Base-by-base conservation (phyloP, 2,888 invertebrate species). In the Conistra vaccinii region DNA sequence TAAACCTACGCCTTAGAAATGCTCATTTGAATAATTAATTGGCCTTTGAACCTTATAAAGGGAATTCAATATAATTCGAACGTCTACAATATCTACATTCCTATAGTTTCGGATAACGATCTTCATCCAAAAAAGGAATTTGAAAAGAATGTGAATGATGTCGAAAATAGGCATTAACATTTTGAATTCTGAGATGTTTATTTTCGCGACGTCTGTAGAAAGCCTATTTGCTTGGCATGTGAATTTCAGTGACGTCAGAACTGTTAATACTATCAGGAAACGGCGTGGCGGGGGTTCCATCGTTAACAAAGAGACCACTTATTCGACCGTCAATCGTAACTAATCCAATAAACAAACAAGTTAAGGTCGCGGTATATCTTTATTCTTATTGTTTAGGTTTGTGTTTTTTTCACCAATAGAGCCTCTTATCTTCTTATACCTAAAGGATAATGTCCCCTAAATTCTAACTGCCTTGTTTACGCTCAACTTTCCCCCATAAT, bases 221-320 rank as follows among this genome's bases (percentile, higher is more conserved):
- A 48, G 48, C 48, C 23, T 29, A 29, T 23, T 45, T 45, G 17
- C 1, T 53, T 26, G 14, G 9, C 17, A 12, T 42, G n/a, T n/a
- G 45, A 61, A 53, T 69, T 69, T 53, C 42, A n/a, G 10, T 17
- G 58, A 53, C 23, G 6, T 42, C n/a, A 9, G 9, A 32, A 67
- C 14, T 53, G 10, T 51, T 17, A 45, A 60, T 53, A 14, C 20
- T 48, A n/a, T 32, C 17, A 26, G 39, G 20, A 42, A 51, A 32
- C 5, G 26, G 4, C 60, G 12, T 60, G 4, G 45, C 39, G 39
- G 53, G 71, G 35, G 12, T 73, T 48, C 39, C 3, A 45, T 69
- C 39, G 76, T 67, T 58, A 75, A 42, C 17, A 67, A n/a, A 57
- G n/a, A 53, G 29, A 58, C 73, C 63, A 79, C 78, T 62, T 77